Base-by-base conservation (phyloP, 2,888 invertebrate genomes). In the Drosophila subsilvestris region DNA sequence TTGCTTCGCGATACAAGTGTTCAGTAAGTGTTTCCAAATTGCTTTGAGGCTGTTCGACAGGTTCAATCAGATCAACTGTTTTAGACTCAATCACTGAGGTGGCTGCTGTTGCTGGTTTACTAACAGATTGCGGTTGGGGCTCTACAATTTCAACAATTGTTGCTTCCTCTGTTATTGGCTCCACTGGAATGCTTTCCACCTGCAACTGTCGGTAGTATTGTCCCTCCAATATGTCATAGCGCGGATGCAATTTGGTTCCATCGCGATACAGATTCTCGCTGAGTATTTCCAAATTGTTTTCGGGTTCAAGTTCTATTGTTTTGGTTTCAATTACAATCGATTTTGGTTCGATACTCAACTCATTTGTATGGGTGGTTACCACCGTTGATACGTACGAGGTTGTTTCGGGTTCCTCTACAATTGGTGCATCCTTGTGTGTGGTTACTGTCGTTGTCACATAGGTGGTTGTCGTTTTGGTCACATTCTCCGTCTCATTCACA, bases 361-460 rank as follows among this genome's bases (percentile, higher is more conserved):
- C 86, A 42, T 61, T 76, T 25, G 73, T 72, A 62, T 85, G 79
- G 7, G 79, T 70, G 44, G 85, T 83, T n/a, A 86, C 77, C 7
- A 74, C 74, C 6, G 87, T 81, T 1, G 84, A 81, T 4, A 87
- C 75, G 56, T 86, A 80, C 2, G 77, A 70, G 3, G 71, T 74
- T 20, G 74, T 49, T 45, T 18, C 55, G n/a, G 59, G 54, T 5
- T 49, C 54, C 22, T 77, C 70, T 9, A 27, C 37, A 47, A 57
- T n/a, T 17, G 77, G 37, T 2, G 58, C 62, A 65, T 77, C 76
- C 29, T 73, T 78, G 48, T 89, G 80, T 14, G 82, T 78, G 14
- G 86, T 86, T 22, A 82, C 80, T 12, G 83, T 82, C 61, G 82
- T 86, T 63, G 71, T 71, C 10, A 71, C 71, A 47, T 71, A 75